Evolutionary conservation across 1,140 invertebrate genomes (phyloP).

Genomic region (Ooceraea biroi): DNA sequence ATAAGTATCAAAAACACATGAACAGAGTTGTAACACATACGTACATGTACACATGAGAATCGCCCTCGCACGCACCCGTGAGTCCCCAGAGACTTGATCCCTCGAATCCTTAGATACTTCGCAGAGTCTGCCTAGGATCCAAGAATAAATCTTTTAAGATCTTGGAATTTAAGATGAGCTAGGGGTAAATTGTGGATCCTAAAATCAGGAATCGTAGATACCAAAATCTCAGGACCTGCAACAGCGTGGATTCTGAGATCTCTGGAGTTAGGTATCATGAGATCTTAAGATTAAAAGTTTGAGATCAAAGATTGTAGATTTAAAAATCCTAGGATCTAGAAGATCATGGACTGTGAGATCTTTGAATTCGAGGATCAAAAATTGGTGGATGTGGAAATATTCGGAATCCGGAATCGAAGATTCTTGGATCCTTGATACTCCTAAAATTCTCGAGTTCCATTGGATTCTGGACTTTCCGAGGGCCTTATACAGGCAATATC

Average conservation of each 20-base stretch:
- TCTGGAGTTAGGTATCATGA: background rate
- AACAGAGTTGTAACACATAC: constrained; percentile 35
- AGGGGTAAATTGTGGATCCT: background rate
- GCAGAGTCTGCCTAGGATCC: background rate
- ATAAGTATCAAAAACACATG: constrained; percentile 70
- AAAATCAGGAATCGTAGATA: background rate
- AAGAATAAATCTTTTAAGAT: background rate
- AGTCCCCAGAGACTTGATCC: background rate
- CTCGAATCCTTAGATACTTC: background rate
- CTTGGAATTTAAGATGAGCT: background rate
- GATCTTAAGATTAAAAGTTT: background rate
- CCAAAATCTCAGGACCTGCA: background rate
- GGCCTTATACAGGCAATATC: background rate
- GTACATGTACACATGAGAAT: constrained; percentile 22
- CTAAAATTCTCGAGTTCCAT: background rate
- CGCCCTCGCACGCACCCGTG: constrained; percentile 9
- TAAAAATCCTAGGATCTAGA: background rate
- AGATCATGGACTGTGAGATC: background rate
- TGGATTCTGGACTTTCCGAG: background rate
- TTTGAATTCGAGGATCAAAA: background rate
- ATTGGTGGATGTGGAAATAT: background rate
- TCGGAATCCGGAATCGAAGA: background rate
- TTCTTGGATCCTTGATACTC: background rate
- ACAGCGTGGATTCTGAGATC: background rate
- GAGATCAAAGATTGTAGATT: background rate